Evolutionary conservation across 2,888 invertebrate genomes (phyloP), one percentile per base, ranked within the genome.

Genomic region (Pinctada fucata): DNA sequence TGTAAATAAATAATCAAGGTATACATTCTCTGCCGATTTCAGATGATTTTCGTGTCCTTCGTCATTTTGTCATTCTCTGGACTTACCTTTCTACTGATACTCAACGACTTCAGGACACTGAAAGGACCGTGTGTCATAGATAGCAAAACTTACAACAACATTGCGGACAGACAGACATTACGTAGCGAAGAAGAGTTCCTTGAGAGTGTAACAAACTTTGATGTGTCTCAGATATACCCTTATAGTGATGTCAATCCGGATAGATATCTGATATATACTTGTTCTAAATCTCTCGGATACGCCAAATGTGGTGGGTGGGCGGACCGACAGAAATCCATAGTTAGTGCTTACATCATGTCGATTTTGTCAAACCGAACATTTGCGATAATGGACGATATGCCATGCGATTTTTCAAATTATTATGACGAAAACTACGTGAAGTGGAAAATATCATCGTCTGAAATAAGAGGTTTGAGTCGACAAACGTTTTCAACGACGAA

Each of bases 311-410:
- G 70, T 6, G 70, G 70, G 2, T 70, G 70, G 70, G 50, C 49
- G 16, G 70, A 70, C 16, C 47, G 70, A 71, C 50, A 51, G 71
- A 71, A 71, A 16, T 31, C 71, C 16, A 71, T 71, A 50, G 71
- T 71, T 10, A 16, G 16, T 31, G n/a, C 71, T 31, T 71, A 71
- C 45, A 52, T 71, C 8, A 50, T 71, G 48, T 71, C 71, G 10
- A 51, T 71, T 16, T 16, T 52, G 13, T 16, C 71, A 16, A 71
- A 71, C 10, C 71, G 71, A 45, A 50, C 50, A 48, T 71, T 71
- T 31, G 52, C 31, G 45, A 71, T 71, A 2, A 8, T 71, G 16
- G 71, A 71, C 8, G 45, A 4, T 48, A 51, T 16, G n/a, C 71
- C 71, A n/a, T 71, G 71, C 45, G 45, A 71, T 48, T 52, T 71